Evolutionary conservation across 2,797 vertebrate genomes (phyloP), one percentile per base, ranked within the genome.

Genomic region (Cryptoprocta ferox): DNA sequence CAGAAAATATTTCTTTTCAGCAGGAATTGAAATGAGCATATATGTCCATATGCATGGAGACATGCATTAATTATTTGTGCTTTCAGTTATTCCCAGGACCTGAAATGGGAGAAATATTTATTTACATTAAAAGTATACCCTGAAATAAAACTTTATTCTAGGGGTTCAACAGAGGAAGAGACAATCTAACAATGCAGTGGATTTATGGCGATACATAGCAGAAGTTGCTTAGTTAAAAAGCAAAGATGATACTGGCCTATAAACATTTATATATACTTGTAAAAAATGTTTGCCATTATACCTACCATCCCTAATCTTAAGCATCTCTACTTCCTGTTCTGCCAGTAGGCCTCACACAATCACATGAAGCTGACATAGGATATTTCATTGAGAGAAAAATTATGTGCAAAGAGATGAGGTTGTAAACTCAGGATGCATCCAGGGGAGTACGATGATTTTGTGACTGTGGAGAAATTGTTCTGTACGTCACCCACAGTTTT

Each of bases 181-280:
- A 75, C 48, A 37, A 63, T 81, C 37, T 91, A 94, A 97, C 75
- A 86, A 39, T 48, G 65, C 35, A 4, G 66, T 56, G 53, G 80
- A 83, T 93, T 89, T 71, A 97, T 59, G 35, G 80, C 79, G 91
- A 84, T 63, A 70, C 18, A 19, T 14, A 84, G 79, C 45, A 42
- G 88, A 97, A 93, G 65, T 89, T 96, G 89, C 93, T 94, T 94
- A 80, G 86, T 97, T 97, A 94, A 95, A 95, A 98, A 97, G 93
- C 94, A 93, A 97, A 96, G 89, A 91, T 84, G 83, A 95, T 94
- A n/a, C 75, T 48, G 75, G 28, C 79, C 89, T 91, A 87, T 97
- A 96, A 97, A 98, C 93, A 70, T 83, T 91, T 95, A 97, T 86
- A 93, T 93, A 48, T 56, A 24, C 83, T 91, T 91, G 24, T 90